Conservation (phyloP, 2,113 vertebrate genomes). For the Plestiodon gilberti region DNA sequence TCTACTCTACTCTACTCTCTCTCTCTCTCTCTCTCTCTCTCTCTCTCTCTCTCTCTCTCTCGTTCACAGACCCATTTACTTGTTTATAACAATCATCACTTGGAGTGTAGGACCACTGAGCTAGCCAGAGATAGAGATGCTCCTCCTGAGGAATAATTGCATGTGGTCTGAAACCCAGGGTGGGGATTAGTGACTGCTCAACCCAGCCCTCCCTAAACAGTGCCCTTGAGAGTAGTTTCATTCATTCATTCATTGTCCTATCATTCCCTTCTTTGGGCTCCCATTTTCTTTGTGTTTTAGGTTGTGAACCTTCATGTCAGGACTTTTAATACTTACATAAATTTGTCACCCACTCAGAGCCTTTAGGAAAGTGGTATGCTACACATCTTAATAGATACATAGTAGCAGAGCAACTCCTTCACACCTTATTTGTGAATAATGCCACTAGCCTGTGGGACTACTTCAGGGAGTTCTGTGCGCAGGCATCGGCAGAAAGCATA, state of each 20-base stretch:
- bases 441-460: background rate
- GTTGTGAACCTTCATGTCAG: background rate
- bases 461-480: constrained; percentile 13
- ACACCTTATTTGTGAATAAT: background rate
- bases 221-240: background rate
- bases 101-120: background rate
- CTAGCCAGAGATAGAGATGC: background rate
- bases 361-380: background rate
- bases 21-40: too few species aligned
- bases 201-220: background rate
- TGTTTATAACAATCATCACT: background rate
- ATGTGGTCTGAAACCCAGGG: background rate
- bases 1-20: background rate
- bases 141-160: background rate
- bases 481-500: background rate
- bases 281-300: background rate
- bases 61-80: background rate
- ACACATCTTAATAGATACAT: background rate
- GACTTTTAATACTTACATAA: background rate
- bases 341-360: background rate
- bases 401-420: background rate
- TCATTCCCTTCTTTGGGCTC: background rate
- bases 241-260: background rate
- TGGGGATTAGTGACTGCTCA: too few species aligned
- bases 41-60: too few species aligned